A percentile compares a stretch with the other conserved stretches of the same genome.
These are phyloP conservation scores for Grantiella picta DNA, from an alignment of 2,113 vertebrate genomes.

Conservation along the genomic window DNA sequence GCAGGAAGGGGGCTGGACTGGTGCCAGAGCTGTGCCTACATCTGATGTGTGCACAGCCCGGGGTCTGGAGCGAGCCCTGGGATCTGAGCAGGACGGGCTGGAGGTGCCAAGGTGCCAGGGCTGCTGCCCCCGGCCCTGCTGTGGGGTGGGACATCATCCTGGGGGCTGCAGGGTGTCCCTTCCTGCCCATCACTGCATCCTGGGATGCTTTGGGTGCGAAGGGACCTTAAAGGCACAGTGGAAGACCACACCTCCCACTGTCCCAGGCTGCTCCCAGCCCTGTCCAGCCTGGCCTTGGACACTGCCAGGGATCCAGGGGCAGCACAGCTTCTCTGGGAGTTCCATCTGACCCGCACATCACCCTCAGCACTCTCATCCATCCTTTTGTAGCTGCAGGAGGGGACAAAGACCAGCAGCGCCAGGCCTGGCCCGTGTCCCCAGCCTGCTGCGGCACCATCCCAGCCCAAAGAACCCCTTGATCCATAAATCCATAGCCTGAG, in stretches of 20 bases:
- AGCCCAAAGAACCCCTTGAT: not conserved
- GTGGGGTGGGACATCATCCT: not conserved
- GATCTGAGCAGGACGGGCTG: not conserved
- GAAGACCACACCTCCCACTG: not conserved
- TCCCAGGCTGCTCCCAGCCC: not conserved
- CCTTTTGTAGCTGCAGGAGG: not conserved
- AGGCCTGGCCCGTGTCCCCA: not conserved
- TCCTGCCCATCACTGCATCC: not conserved
- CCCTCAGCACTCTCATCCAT: not conserved
- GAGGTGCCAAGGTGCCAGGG: not conserved
- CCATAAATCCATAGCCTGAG: not conserved
- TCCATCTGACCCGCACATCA: not conserved
- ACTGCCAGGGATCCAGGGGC: not conserved
- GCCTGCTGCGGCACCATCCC: accelerated
- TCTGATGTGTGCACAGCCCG: conserved; percentile 33
- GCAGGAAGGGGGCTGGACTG: not conserved
- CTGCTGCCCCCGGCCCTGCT: not conserved
- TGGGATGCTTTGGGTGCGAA: not conserved
- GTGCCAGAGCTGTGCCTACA: conserved; percentile 34
- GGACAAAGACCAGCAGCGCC: not conserved
- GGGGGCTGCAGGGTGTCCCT: not conserved
- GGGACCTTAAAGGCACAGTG: not conserved
- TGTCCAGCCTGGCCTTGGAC: not conserved
- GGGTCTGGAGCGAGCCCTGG: not conserved
- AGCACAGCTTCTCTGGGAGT: not conserved